Base-by-base conservation (phyloP, 2,888 invertebrate genomes). In the Cheilosia vernalis region DNA sequence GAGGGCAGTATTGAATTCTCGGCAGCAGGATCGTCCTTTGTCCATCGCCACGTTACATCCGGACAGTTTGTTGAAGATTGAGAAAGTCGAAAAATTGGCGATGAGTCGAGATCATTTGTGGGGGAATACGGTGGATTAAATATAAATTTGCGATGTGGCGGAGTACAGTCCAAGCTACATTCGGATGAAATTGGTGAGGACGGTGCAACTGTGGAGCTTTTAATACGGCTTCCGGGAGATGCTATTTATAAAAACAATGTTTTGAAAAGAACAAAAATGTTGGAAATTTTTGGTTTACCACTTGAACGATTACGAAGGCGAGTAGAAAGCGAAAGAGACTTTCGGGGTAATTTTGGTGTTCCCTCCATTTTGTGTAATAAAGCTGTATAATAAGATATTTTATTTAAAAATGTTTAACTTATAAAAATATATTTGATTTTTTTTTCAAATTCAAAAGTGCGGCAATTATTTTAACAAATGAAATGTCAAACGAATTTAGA, bases 31-130 rank as follows among this genome's bases (percentile, higher is more conserved):
- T 85, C 85, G 33, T 84, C 85, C 17, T 87, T 72, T 13, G 88
- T 89, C 91, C 91, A 91, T 24, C 89, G 90, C 91, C 91, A 91
- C 5, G 90, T 88, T 2, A 91, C 91, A 30, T 91, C 91, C 0
- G 91, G 91, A 69, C 91, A 91, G 51, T 90, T 89, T 15, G 88
- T 89, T 6, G 89, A 82, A 0, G 91, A 90, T 55, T 91, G 91
- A 0, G 91, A 91, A n/a, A 90, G 88, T 6, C 89, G 66, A 9
- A 88, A 88, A 33, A 88, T 88, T 6, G 91, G 91, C 3, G 91
- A 91, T 21, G 89, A 88, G 30, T 89, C 89, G 0, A 61, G 85
- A 63, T 90, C 90, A 58, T 87, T 87, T 1, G 88, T 88, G 0
- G 90, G 90, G 0, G 90, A 90, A 66, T 89, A 90, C 3, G 89